Base-by-base conservation (phyloP, 2,888 invertebrate species). In the Mythimna impura region DNA sequence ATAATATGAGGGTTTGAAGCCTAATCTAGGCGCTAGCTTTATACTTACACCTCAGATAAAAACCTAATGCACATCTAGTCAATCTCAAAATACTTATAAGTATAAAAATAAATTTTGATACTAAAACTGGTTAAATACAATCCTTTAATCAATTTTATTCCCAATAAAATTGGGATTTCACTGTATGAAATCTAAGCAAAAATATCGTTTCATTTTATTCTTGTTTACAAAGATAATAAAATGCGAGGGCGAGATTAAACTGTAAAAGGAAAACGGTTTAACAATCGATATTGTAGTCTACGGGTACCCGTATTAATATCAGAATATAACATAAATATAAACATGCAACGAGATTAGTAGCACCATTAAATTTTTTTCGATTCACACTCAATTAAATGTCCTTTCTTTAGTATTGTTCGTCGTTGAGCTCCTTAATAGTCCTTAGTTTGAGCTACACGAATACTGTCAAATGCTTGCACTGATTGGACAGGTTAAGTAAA, bases 201-300 rank as follows among this genome's bases (percentile, higher is more conserved):
- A 64, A 60, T 17, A 72, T 72, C 9, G 58, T 66, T 72, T 72
- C 43, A 66, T 78, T 78, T 72, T 62, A 76, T 71, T 71, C 22
- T 50, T 66, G 78, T 58, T 66, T 63, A 54, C 47, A 64, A 66
- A 72, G 54, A 67, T 69, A 74, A 66, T 67, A 72, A 73, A 60
- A 34, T 40, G 62, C 55, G 30, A n/a, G 47, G 47, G 65, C 70
- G 65, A 69, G 66, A 71, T 74, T 69, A 79, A 52, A 75, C 50
- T 40, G 75, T 58, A 54, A 79, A 75, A 50, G 61, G 40, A 66
- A 63, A 78, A 66, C 40, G 22, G 54, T 64, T 64, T 43, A 55
- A n/a, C 66, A 77, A 60, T 78, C 60, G n/a, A 67, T 66, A 60
- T 54, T 5, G 34, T 57, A 66, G 40, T 71, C 66, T 54, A 6